Conservation (phyloP, 2,888 invertebrate genomes). For the Latrodectus hesperus region DNA sequence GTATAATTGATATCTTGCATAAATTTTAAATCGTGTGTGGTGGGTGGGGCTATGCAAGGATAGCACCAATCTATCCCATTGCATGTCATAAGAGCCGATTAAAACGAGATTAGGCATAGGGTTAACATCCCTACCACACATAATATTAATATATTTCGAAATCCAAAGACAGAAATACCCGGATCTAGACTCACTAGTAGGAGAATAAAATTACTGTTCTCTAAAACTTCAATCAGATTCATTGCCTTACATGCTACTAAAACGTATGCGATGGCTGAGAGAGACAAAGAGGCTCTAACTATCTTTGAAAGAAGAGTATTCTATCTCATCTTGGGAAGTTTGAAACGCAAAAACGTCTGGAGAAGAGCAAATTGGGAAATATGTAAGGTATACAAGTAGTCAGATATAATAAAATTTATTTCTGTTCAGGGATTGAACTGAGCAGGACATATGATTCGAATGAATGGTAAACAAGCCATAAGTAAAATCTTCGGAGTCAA, state of each 20-base stretch:
- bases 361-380: not conserved
- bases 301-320: not conserved
- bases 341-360: not conserved
- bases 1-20: too few relatives aligned
- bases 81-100: too few relatives aligned
- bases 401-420: not conserved
- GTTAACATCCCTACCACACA: too few relatives aligned
- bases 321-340: not conserved
- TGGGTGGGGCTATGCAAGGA: too few relatives aligned
- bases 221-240: not conserved
- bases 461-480: not conserved
- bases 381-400: not conserved
- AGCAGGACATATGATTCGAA: not conserved
- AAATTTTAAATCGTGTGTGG: too few relatives aligned
- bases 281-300: not conserved
- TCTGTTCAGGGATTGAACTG: not conserved
- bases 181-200: not conserved
- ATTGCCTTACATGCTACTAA: not conserved
- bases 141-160: too few relatives aligned
- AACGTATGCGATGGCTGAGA: not conserved
- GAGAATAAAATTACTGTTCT: constrained; percentile 2
- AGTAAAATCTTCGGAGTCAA: not conserved
- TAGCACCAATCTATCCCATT: too few relatives aligned
- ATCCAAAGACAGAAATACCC: too few relatives aligned
- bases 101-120: too few relatives aligned